Evolutionary conservation across 1,140 invertebrate genomes (phyloP), one percentile per base, ranked within the genome.

Genomic region (Teleogryllus occipitalis): DNA sequence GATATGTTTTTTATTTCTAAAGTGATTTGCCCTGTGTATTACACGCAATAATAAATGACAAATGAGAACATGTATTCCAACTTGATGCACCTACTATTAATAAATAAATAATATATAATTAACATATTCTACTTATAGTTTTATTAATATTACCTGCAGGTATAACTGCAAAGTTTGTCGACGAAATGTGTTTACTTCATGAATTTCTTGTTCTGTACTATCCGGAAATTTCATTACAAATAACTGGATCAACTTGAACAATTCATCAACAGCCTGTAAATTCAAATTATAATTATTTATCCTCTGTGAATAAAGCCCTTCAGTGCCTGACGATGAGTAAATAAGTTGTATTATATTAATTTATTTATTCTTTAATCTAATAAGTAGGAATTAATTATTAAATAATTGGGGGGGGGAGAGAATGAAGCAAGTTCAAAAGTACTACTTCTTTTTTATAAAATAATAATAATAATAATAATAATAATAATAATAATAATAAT

Each of bases 161-260:
- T 96, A 97, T 39, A 96, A 91, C 72, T 93, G 92, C 22, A 97
- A 87, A 10, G 95, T 97, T 81, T 90, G 93, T 72, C 93, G 88
- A 77, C 95, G 89, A 83, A 98, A 98, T 21, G 91, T 90, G 54
- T 90, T 92, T 8, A 97, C 93, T 83, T 97, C 95, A 14, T 91
- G 86, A 81, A 94, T 88, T 85, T 96, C 93, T 83, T 94, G 91
- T 83, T 95, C 93, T 0, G 90, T 91, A 81, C 91, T 90, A 84
- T 95, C 95, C 7, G 91, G 88, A 85, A 93, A 91, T 81, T 91
- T 91, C 8, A 91, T 89, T 7, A 94, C 92, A 87, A 97, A 93
- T 18, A 96, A 86, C 82, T 93, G 91, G 94, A 97, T 96, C 82
- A 97, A 85, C 86, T 94, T 94, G 82, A 97, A 96, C 74, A 98